phyloP scores from a whole-genome alignment of 2,113 vertebrate species.

The Tragelaphus buxtoni region DNA sequence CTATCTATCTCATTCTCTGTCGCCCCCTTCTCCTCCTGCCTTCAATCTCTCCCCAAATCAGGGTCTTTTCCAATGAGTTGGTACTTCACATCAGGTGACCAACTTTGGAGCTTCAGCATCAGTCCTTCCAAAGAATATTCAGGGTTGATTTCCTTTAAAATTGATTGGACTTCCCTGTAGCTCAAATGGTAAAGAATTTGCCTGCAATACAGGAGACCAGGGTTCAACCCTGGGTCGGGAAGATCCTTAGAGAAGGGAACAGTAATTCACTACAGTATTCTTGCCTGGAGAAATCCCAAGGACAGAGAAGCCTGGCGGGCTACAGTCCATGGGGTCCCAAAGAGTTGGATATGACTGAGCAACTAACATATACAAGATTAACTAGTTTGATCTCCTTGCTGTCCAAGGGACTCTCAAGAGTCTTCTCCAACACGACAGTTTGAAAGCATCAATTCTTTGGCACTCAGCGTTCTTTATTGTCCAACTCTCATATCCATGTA shows the following conservation, averaged over 20 bases:
- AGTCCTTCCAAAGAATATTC: background rate
- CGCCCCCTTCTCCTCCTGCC: background rate
- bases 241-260: background rate
- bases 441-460: background rate
- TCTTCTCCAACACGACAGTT: background rate
- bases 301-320: background rate
- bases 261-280: background rate
- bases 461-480: background rate
- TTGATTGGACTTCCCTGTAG: background rate
- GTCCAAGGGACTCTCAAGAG: background rate
- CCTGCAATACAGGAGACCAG: background rate
- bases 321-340: fast-evolving
- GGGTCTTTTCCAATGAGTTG: background rate
- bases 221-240: background rate
- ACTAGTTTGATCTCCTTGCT: background rate
- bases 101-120: background rate
- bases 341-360: background rate
- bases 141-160: background rate
- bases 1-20: background rate
- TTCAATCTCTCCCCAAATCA: background rate
- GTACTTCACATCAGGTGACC: background rate
- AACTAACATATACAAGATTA: background rate
- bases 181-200: background rate
- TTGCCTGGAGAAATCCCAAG: background rate
- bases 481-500: background rate